phyloP scores from a whole-genome alignment of 2,888 invertebrate genomes.

The Tenthredo distinguenda region DNA sequence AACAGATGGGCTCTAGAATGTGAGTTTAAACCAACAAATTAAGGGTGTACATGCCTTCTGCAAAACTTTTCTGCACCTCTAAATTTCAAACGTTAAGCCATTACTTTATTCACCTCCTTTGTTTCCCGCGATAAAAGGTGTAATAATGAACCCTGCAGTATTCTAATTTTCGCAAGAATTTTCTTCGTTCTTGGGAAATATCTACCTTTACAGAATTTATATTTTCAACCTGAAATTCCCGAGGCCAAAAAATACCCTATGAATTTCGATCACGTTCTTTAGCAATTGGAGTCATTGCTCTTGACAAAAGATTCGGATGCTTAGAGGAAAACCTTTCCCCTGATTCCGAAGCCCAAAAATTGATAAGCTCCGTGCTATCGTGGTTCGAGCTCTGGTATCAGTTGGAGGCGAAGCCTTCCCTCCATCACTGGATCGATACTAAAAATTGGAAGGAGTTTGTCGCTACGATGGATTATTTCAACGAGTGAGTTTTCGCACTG shows the following conservation, averaged over 20 bases:
- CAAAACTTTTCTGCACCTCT: not conserved
- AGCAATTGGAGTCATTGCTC: slow-evolving; percentile 47
- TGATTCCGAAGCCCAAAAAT: slow-evolving; percentile 75
- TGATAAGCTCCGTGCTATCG: slow-evolving; percentile 73
- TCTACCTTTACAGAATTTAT: not conserved
- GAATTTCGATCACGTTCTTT: not conserved
- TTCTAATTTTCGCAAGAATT: not conserved
- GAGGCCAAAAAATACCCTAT: not conserved
- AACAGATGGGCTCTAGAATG: slow-evolving; percentile 84
- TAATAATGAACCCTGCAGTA: not conserved
- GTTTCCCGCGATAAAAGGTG: not conserved
- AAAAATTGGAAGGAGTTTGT: slow-evolving; percentile 69
- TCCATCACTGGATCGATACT: slow-evolving; percentile 67
- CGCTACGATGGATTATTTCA: slow-evolving; percentile 74
- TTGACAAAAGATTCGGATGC: slow-evolving; percentile 73
- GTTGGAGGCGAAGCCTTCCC: slow-evolving; percentile 72
- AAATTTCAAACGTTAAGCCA: slow-evolving; percentile 7
- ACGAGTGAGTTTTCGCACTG: slow-evolving; percentile 70
- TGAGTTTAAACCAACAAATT: slow-evolving; percentile 35
- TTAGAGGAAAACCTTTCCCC: slow-evolving; percentile 68
- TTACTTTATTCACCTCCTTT: not conserved
- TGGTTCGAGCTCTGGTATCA: slow-evolving; percentile 69
- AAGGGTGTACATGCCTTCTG: not conserved
- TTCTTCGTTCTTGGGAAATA: not conserved
- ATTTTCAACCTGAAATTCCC: not conserved